Evolutionary conservation across 1,140 invertebrate species (phyloP).

Genomic region (Babylonia areolata): DNA sequence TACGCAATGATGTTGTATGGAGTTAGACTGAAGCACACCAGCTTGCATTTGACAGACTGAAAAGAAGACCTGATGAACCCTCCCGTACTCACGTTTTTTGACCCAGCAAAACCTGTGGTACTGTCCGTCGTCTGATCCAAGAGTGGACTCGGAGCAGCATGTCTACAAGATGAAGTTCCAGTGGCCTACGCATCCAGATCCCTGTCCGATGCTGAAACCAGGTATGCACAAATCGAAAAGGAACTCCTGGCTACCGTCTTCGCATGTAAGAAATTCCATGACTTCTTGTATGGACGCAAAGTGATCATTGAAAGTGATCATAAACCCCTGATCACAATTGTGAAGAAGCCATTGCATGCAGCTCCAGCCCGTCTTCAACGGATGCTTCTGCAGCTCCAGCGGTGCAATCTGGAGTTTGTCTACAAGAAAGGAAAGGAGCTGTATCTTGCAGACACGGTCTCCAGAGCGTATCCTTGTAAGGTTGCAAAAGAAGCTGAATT

Average conservation of each 20-base stretch:
- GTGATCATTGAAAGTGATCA: conserved; percentile 31
- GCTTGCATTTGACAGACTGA: background rate
- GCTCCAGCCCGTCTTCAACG: conserved; percentile 44
- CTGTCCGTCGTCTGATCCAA: conserved; percentile 70
- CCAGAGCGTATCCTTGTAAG: no score
- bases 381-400: no score
- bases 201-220: conserved; percentile 68
- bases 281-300: conserved; percentile 51
- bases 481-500: no score
- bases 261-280: conserved; percentile 77
- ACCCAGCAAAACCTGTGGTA: conserved; percentile 21
- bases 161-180: conserved; percentile 72
- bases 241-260: conserved; percentile 78
- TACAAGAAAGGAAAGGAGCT: no score
- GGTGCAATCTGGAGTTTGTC: no score
- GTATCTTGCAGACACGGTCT: no score
- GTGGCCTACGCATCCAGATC: conserved; percentile 75
- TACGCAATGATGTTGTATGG: background rate
- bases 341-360: no score
- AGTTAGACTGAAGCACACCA: background rate
- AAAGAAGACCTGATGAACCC: conserved; percentile 1
- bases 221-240: conserved; percentile 75
- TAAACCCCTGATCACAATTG: background rate
- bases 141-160: conserved; percentile 72
- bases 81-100: conserved; percentile 40